These are phyloP conservation scores for Halocynthia aurantium DNA, from an alignment of 23 tunicate genomes.

Conservation along the genomic window DNA sequence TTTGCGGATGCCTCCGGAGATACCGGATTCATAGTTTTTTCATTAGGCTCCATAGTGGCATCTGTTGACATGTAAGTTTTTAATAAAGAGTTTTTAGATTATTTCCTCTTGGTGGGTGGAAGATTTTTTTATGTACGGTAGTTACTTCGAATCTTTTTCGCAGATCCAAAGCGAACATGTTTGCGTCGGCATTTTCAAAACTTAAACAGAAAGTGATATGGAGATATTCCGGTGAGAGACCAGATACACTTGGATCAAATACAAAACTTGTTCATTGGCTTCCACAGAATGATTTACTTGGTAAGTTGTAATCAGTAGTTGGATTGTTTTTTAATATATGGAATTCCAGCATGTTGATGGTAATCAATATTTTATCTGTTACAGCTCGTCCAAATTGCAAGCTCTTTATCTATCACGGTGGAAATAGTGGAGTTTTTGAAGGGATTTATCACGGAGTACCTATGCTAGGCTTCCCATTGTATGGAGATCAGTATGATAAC, in stretches of 20 bases:
- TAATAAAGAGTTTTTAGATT: too few relatives aligned
- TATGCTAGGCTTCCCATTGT: slow-evolving; percentile 18
- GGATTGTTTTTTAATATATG: too few relatives aligned
- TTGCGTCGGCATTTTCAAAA: slow-evolving; percentile 18
- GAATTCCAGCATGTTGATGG: too few relatives aligned
- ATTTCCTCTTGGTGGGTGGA: too few relatives aligned
- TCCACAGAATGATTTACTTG: slow-evolving; percentile 31
- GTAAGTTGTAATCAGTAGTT: not conserved
- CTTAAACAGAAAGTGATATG: slow-evolving; percentile 21
- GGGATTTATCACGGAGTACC: slow-evolving; percentile 33
- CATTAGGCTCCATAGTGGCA: too few relatives aligned
- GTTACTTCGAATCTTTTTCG: not conserved
- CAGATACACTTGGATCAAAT: slow-evolving; percentile 19
- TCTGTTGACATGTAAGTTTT: too few relatives aligned
- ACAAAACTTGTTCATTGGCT: slow-evolving; percentile 21
- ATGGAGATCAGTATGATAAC: slow-evolving; percentile 28
- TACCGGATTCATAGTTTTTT: too few relatives aligned
- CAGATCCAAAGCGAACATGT: slow-evolving; percentile 19
- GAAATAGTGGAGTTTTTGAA: slow-evolving; percentile 25
- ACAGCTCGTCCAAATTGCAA: slow-evolving; percentile 25
- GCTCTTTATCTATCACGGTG: slow-evolving; percentile 23
- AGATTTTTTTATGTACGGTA: too few relatives aligned
- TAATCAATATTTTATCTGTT: not conserved
- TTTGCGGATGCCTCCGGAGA: too few relatives aligned
- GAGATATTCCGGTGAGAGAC: slow-evolving; percentile 29